A percentile compares a stretch with the other conserved stretches of the same genome.
phyloP scores from a whole-genome alignment of 2,113 vertebrate genomes.

The Calonectris borealis region DNA sequence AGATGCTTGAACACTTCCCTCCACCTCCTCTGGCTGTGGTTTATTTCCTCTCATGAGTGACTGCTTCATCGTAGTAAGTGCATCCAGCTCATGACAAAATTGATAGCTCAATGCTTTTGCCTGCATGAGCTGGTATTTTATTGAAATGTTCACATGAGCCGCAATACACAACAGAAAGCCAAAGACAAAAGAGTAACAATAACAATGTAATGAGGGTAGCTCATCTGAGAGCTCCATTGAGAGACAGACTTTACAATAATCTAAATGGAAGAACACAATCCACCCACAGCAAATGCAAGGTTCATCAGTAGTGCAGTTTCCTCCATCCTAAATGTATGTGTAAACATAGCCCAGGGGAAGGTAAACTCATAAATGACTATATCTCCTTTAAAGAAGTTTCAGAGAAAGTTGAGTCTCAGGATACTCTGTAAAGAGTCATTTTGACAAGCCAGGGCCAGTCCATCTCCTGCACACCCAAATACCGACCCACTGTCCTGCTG shows the following conservation, averaged over 20 bases:
- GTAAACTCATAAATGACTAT: not conserved
- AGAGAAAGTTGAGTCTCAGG: not conserved
- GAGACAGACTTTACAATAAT: not conserved
- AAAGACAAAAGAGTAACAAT: not conserved
- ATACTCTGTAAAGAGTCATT: not conserved
- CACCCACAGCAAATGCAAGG: not conserved
- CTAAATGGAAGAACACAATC: not conserved
- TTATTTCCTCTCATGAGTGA: not conserved
- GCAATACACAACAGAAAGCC: not conserved
- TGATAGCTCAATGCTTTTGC: not conserved
- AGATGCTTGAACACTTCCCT: not conserved
- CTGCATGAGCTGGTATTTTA: not conserved
- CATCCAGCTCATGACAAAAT: not conserved
- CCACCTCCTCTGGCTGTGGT: not conserved
- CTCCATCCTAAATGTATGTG: not conserved
- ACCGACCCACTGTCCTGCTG: rapidly evolving
- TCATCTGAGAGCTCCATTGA: not conserved
- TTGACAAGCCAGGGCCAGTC: not conserved
- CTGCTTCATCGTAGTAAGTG: not conserved
- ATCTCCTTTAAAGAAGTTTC: not conserved
- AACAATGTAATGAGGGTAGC: not conserved
- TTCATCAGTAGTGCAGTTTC: not conserved
- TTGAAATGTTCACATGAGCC: not conserved
- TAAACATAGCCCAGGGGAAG: not conserved
- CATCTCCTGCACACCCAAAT: not conserved